A percentile compares a stretch with the other conserved stretches of the same genome.
Evolutionary conservation across 2,113 vertebrate species (phyloP).

Genomic region (Periophthalmus modestus): DNA sequence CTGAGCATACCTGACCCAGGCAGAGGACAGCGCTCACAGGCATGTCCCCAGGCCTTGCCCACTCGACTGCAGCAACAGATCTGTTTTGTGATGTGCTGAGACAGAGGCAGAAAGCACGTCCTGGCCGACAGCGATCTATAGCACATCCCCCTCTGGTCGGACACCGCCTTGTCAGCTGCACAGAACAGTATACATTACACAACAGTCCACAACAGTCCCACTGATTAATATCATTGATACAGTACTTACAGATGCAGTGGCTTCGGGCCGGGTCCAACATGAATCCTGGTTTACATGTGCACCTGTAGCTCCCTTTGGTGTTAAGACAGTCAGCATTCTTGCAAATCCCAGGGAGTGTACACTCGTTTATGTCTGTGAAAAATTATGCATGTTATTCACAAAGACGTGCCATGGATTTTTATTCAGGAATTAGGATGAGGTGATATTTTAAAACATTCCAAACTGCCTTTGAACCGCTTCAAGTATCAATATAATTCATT

Average conservation of each 20-base stretch:
- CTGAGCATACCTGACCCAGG: slow-evolving; percentile 70
- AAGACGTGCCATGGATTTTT: not conserved
- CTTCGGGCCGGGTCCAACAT: slow-evolving; percentile 79
- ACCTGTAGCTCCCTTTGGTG: slow-evolving; percentile 81
- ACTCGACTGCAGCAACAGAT: slow-evolving; percentile 83
- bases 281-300: slow-evolving; percentile 78
- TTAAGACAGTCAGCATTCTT: slow-evolving; percentile 80
- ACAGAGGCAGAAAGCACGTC: slow-evolving; percentile 68
- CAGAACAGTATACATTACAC: not conserved
- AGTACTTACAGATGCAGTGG: slow-evolving; percentile 80
- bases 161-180: slow-evolving; percentile 92
- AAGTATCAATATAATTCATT: slow-evolving; percentile 9
- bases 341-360: slow-evolving; percentile 76
- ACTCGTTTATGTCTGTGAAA: slow-evolving; percentile 81
- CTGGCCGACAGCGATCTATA: slow-evolving; percentile 65
- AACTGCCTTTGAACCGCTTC: slow-evolving; percentile 20
- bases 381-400: slow-evolving; percentile 17
- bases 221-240: not conserved
- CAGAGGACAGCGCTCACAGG: slow-evolving; percentile 77
- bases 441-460: slow-evolving; percentile 20
- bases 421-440: slow-evolving; percentile 34
- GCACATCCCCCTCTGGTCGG: slow-evolving; percentile 81
- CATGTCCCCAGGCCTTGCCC: slow-evolving; percentile 77
- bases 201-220: not conserved
- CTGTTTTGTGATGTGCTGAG: slow-evolving; percentile 78